phyloP scores from a whole-genome alignment of 2,888 invertebrate genomes.

The Drosophila maculinotata region DNA sequence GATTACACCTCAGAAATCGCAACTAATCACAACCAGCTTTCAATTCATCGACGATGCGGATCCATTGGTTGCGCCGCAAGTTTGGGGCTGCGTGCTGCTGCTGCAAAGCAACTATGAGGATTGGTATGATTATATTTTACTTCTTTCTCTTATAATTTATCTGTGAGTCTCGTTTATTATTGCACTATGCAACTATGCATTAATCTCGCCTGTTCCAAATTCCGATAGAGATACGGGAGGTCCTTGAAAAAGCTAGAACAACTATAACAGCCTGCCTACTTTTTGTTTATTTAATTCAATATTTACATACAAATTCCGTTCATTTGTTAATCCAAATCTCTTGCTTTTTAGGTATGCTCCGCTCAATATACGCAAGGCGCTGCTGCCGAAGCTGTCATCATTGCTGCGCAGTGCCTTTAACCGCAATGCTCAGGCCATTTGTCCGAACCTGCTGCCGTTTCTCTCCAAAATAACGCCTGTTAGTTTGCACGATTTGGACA shows the following conservation, averaged over 20 bases:
- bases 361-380: conserved; percentile 90
- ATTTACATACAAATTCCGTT: too few species aligned
- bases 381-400: conserved; percentile 90
- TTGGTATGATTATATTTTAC: conserved; percentile 73
- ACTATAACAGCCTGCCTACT: too few species aligned
- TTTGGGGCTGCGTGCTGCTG: conserved; percentile 91
- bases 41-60: conserved; percentile 89
- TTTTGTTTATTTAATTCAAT: too few species aligned
- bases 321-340: not conserved
- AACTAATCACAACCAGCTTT: conserved; percentile 87
- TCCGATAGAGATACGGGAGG: too few species aligned
- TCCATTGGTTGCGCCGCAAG: conserved; percentile 87
- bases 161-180: too few species aligned
- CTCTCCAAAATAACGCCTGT: conserved; percentile 87
- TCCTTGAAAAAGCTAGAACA: too few species aligned
- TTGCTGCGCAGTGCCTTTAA: conserved; percentile 90
- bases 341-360: conserved; percentile 82
- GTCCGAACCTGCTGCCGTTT: conserved; percentile 91
- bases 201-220: too few species aligned
- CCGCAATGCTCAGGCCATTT: conserved; percentile 90
- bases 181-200: too few species aligned
- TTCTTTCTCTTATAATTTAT: too few species aligned
- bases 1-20: conserved; percentile 86
- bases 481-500: conserved; percentile 62
- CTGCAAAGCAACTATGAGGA: conserved; percentile 87